Evolutionary conservation across 1,140 invertebrate species (phyloP).

Genomic region (Aporrectodea caliginosa): DNA sequence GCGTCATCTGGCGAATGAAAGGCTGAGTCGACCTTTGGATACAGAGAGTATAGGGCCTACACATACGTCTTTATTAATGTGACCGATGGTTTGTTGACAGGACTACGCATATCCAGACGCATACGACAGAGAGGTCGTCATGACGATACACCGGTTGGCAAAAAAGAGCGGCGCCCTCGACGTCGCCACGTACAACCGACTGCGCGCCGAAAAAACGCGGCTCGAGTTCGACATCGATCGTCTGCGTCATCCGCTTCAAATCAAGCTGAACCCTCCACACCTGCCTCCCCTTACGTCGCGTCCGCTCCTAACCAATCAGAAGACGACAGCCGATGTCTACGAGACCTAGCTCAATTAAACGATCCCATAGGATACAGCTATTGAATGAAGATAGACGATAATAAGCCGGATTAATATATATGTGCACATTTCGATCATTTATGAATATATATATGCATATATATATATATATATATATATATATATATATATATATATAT

Average conservation of each 20-base stretch:
- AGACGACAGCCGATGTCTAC: neutral
- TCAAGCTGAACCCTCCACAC: conserved; percentile 60
- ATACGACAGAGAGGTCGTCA: conserved; percentile 78
- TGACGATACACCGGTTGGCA: conserved; percentile 81
- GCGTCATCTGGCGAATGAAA: no score
- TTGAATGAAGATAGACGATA: neutral
- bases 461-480: neutral
- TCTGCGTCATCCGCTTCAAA: conserved; percentile 73
- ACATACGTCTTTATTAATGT: no score
- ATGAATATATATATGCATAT: neutral
- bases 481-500: neutral
- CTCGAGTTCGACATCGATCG: conserved; percentile 73
- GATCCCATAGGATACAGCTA: neutral
- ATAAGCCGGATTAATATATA: neutral
- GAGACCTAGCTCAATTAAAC: neutral
- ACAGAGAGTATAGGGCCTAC: no score
- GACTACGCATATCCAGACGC: conserved; percentile 89
- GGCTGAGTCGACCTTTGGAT: neutral
- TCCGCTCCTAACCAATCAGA: neutral
- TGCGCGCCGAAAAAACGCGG: conserved; percentile 71
- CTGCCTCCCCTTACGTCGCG: neutral
- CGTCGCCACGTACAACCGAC: conserved; percentile 65
- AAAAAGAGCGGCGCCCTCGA: conserved; percentile 75
- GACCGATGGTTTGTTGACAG: conserved; percentile 64
- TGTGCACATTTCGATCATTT: neutral